Evolutionary conservation across 2,797 vertebrate genomes (phyloP), one percentile per base, ranked within the genome.

Genomic region (Macropodus opercularis): DNA sequence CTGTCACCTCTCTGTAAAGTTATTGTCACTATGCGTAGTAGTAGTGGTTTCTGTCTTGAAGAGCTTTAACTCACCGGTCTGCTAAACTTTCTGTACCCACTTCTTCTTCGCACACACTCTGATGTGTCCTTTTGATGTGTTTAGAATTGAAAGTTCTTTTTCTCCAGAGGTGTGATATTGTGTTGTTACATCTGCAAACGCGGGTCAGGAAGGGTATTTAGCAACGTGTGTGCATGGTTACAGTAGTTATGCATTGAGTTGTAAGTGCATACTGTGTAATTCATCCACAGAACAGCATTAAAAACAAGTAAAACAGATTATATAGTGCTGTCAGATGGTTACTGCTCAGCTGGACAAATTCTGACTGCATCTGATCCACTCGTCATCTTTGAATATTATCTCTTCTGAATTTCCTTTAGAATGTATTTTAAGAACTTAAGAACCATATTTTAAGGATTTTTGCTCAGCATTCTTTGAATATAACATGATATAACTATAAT

Each of bases 61-160:
- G 34, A 46, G 19, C n/a, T 50, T 59, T 0, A 27, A 19, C 57
- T 40, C 44, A 52, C 3, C 21, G 46, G 15, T 39, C 63, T 2
- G 10, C 51, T 40, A 10, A 40, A 11, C 39, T 39, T 18, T 56
- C 35, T 49, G 1, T 21, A 12, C 5, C 17, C 12, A 18, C 1
- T 27, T 3, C 14, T n/a, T 7, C 3, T 5, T 3, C 24, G 17
- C 48, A 23, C 24, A 1, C 44, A 22, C 41, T 53, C 47, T 69
- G 64, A 70, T 74, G 49, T 48, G 64, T 56, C 56, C 13, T 66
- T 73, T 70, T 79, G 63, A 77, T 74, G 61, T 65, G 7, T 27
- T 54, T 70, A 9, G 29, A 63, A 72, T 71, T 54, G n/a, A n/a
- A n/a, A 26, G 48, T 64, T 31, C 15, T 18, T 51, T 72, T 71